phyloP scores from a whole-genome alignment of 2,113 vertebrate species.

The Panurus biarmicus region DNA sequence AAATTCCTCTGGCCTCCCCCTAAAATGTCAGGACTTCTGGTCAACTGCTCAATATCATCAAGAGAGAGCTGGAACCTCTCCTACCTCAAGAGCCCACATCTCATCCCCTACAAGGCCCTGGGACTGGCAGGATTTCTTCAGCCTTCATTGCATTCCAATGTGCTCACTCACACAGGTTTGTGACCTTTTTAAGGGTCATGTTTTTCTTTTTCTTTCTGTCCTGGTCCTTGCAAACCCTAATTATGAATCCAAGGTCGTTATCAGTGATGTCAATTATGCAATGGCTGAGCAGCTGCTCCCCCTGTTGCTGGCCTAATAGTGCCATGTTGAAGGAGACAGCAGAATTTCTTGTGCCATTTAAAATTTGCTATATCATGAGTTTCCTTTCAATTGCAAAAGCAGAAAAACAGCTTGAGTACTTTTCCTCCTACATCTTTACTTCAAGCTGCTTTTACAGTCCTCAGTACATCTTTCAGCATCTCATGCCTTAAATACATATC shows the following conservation, averaged over 20 bases:
- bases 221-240: not conserved
- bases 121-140: not conserved
- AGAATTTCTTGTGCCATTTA: constrained; percentile 45
- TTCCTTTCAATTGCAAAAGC: constrained; percentile 57
- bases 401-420: constrained; percentile 62
- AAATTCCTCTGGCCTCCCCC: not conserved
- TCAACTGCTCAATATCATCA: not conserved
- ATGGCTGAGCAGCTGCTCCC: constrained; percentile 39
- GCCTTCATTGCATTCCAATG: not conserved
- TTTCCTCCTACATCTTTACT: constrained; percentile 58
- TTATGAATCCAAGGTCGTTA: constrained; percentile 25
- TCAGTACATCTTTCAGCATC: constrained; percentile 41
- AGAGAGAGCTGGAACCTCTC: not conserved
- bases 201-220: not conserved
- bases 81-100: not conserved
- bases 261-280: constrained; percentile 27
- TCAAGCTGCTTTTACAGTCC: constrained; percentile 48
- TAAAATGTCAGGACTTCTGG: not conserved
- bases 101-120: not conserved
- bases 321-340: constrained; percentile 41
- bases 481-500: constrained; percentile 27
- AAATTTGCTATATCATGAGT: constrained; percentile 57
- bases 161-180: not conserved
- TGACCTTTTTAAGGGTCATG: not conserved
- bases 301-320: constrained; percentile 51